Percentiles rank a stretch among this genome's conserved stretches.
phyloP scores from a whole-genome alignment of 2,113 vertebrate species.

The Terrapene triunguis region DNA sequence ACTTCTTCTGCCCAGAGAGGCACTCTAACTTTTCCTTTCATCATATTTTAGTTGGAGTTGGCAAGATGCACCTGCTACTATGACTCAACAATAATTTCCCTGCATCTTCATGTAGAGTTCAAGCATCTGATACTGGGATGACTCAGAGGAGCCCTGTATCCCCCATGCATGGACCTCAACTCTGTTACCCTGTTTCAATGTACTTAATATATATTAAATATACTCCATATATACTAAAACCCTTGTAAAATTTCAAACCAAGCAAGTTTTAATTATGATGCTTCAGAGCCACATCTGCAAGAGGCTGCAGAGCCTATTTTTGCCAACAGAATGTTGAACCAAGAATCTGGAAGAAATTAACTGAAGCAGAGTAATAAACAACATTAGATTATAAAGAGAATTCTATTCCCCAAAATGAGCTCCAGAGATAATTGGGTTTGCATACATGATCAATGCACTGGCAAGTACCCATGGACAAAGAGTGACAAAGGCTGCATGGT shows the following conservation, averaged over 20 bases:
- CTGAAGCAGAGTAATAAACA: not conserved
- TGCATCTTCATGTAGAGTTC: conserved; percentile 48
- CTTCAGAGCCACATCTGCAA: not conserved
- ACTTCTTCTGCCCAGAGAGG: not conserved
- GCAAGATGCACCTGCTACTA: conserved; percentile 31
- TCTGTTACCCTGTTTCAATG: rapidly evolving
- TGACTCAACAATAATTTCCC: not conserved
- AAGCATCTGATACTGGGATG: not conserved
- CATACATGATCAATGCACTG: not conserved
- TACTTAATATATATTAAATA: no score
- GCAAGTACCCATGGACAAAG: not conserved
- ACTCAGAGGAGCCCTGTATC: not conserved
- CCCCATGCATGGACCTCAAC: not conserved
- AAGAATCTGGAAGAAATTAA: not conserved
- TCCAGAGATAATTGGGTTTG: not conserved
- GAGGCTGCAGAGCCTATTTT: not conserved
- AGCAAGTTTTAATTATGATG: rapidly evolving
- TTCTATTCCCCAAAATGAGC: not conserved
- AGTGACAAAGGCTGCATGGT: conserved; percentile 1
- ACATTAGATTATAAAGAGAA: not conserved
- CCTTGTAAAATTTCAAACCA: rapidly evolving
- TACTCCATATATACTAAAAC: no score
- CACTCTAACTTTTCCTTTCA: not conserved
- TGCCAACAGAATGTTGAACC: not conserved
- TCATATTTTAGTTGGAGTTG: conserved; percentile 8